These are phyloP conservation scores for Cosmia pyralina DNA, from an alignment of 2,888 invertebrate genomes.

Conservation along the genomic window DNA sequence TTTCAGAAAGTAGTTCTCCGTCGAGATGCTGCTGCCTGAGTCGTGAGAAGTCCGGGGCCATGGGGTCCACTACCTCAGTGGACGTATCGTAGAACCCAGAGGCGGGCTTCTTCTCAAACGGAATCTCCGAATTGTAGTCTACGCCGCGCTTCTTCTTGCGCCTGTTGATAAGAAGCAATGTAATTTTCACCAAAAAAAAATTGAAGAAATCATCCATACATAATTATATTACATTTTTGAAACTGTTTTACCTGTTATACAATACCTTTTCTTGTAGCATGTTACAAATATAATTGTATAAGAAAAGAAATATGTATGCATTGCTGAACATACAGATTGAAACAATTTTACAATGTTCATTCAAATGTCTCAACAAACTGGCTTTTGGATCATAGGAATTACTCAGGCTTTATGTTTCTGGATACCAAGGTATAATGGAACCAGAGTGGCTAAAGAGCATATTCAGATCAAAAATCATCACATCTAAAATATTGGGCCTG, in stretches of 20 bases:
- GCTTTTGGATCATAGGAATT: background rate
- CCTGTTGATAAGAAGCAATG: slow-evolving; percentile 68
- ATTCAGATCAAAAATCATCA: background rate
- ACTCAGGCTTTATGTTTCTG: background rate
- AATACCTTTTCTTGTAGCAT: background rate
- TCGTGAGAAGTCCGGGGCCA: slow-evolving; percentile 96
- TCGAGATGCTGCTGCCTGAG: slow-evolving; percentile 98
- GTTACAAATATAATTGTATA: background rate
- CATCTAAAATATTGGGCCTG: background rate
- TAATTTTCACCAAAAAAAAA: too few relatives aligned
- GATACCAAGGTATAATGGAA: background rate
- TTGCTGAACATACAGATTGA: background rate
- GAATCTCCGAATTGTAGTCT: slow-evolving; percentile 99
- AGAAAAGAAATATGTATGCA: background rate
- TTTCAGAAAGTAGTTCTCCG: slow-evolving; percentile 96
- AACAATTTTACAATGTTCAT: background rate
- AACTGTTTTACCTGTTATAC: background rate
- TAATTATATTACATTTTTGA: too few relatives aligned
- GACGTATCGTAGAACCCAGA: slow-evolving; percentile 98
- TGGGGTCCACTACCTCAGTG: slow-evolving; percentile 96
- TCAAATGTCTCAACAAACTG: background rate
- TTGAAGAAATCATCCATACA: background rate
- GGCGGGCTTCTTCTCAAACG: slow-evolving; percentile 98
- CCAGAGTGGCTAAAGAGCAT: background rate
- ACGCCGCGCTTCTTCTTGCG: slow-evolving; percentile 96